phyloP scores from a whole-genome alignment of 2,113 vertebrate species.

The Thunnus thynnus region DNA sequence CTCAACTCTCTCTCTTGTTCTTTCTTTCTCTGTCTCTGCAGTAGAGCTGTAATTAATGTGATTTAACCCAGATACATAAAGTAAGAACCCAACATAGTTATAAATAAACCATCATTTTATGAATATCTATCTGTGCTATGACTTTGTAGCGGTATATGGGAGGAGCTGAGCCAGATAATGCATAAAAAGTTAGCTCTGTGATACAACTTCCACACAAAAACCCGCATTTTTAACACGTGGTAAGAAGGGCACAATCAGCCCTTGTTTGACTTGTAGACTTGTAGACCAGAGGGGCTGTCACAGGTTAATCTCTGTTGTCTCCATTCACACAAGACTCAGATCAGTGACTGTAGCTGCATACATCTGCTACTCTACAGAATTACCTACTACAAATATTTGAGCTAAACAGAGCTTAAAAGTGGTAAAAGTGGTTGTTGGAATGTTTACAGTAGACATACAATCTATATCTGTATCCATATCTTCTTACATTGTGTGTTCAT shows the following conservation, averaged over 20 bases:
- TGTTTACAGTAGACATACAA: neutral
- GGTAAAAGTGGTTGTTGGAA: neutral
- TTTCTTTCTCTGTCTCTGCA: slow-evolving; percentile 23
- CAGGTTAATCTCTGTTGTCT: neutral
- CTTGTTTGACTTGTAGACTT: neutral
- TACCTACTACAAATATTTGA: neutral
- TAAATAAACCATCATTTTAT: slow-evolving; percentile 61
- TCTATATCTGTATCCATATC: too few relatives aligned
- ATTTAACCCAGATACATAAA: slow-evolving; percentile 76
- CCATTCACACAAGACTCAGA: neutral
- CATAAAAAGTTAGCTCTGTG: neutral
- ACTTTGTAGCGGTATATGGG: slow-evolving; percentile 6
- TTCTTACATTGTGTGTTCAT: too few relatives aligned
- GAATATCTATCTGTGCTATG: slow-evolving; percentile 9
- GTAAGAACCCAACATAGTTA: slow-evolving; percentile 54
- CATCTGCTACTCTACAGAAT: neutral
- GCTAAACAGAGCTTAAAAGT: too few relatives aligned
- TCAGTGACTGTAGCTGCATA: neutral
- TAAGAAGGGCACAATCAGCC: neutral
- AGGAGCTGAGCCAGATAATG: neutral
- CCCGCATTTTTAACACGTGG: neutral
- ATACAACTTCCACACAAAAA: slow-evolving; percentile 3
- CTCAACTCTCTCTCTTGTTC: neutral
- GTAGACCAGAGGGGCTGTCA: neutral
- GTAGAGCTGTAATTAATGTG: slow-evolving; percentile 46